Conservation (phyloP, 2,113 vertebrate species). For the Podilymbus podiceps region DNA sequence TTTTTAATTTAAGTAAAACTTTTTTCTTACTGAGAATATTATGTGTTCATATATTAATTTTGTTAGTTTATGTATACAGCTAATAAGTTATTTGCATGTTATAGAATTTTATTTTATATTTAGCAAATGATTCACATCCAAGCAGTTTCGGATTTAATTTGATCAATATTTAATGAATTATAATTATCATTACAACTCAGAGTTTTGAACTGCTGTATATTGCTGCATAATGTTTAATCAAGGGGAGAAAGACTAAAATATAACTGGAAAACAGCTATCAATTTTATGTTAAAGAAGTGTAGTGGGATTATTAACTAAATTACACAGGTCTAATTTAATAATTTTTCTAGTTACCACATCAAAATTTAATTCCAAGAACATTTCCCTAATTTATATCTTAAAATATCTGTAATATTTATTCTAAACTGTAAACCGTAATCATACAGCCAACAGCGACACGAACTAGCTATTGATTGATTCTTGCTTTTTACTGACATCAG, state of each 20-base stretch:
- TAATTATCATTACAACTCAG: slow-evolving; percentile 46
- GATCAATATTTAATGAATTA: slow-evolving; percentile 68
- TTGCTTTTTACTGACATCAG: not conserved
- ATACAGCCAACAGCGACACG: not conserved
- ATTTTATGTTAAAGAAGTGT: slow-evolving; percentile 11
- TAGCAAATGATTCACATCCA: slow-evolving; percentile 22
- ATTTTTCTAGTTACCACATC: not conserved
- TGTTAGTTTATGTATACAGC: slow-evolving; percentile 27
- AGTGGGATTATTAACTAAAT: slow-evolving; percentile 41
- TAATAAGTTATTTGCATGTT: slow-evolving; percentile 1
- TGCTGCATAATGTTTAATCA: slow-evolving; percentile 58
- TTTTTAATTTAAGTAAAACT: not conserved
- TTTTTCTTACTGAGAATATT: not conserved
- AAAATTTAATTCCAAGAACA: not conserved
- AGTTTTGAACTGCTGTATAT: slow-evolving; percentile 1
- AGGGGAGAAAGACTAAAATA: slow-evolving; percentile 16
- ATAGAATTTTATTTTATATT: slow-evolving; percentile 26
- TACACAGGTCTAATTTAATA: slow-evolving; percentile 36
- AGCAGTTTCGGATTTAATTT: slow-evolving; percentile 49
- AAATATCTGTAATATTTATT: not conserved
- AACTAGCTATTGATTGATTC: not conserved
- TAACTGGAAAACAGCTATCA: slow-evolving; percentile 19
- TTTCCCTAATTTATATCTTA: not conserved
- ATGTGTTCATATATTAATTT: not conserved
- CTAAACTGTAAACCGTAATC: not conserved